phyloP scores from a whole-genome alignment of 1,140 invertebrate genomes.

The Oryctes rhinoceros region DNA sequence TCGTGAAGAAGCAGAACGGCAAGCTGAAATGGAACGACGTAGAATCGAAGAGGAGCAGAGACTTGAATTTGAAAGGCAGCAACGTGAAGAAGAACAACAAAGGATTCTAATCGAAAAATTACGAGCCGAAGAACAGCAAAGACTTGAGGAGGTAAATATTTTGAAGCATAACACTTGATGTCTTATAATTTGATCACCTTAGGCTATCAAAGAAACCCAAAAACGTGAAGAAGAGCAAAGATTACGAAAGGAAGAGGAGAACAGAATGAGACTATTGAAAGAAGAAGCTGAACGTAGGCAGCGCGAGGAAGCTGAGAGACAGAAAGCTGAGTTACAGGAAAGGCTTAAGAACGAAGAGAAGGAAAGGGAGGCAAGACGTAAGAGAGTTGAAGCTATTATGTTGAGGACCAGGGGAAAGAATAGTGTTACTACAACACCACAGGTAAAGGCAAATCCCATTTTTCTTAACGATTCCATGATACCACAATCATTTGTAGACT shows the following conservation, averaged over 20 bases:
- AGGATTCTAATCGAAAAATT: slow-evolving; percentile 79
- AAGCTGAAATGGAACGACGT: slow-evolving; percentile 82
- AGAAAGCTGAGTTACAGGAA: slow-evolving; percentile 77
- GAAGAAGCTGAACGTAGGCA: slow-evolving; percentile 80
- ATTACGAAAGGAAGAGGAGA: slow-evolving; percentile 70
- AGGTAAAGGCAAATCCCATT: slow-evolving; percentile 36
- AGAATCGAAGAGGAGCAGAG: slow-evolving; percentile 77
- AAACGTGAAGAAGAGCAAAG: slow-evolving; percentile 74
- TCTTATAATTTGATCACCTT: background rate
- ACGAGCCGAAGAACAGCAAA: slow-evolving; percentile 75
- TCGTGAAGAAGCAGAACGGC: slow-evolving; percentile 84
- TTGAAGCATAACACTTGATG: background rate
- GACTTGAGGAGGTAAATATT: slow-evolving; percentile 69
- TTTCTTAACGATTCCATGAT: background rate
- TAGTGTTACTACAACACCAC: slow-evolving; percentile 60
- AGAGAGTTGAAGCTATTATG: slow-evolving; percentile 86
- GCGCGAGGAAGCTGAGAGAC: slow-evolving; percentile 81
- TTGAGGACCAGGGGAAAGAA: slow-evolving; percentile 75
- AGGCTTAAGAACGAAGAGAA: slow-evolving; percentile 81
- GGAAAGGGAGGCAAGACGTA: slow-evolving; percentile 78
- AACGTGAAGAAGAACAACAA: slow-evolving; percentile 84
- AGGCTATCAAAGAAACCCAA: slow-evolving; percentile 65
- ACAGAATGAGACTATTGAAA: slow-evolving; percentile 74
- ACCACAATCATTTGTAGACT: slow-evolving; percentile 43
- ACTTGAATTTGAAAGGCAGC: slow-evolving; percentile 76